Evolutionary conservation across 2,797 vertebrate species (phyloP).

Genomic region (Pangasius djambal): DNA sequence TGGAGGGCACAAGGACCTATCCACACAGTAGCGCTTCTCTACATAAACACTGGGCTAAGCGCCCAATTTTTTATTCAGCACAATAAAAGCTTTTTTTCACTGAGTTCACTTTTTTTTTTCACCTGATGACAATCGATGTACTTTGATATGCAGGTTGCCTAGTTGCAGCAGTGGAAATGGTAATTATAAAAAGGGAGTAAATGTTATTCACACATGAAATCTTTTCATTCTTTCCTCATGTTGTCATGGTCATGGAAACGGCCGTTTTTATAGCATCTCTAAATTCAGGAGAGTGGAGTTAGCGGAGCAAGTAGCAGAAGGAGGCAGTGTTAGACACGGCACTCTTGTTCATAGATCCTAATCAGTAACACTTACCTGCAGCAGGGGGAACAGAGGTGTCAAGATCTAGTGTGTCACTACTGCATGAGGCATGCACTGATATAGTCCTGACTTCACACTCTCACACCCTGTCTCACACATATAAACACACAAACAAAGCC

Average conservation of each 20-base stretch:
- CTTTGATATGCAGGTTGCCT: constrained; percentile 11
- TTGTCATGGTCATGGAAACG: constrained; percentile 39
- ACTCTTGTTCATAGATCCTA: constrained; percentile 51
- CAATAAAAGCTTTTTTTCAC: not conserved
- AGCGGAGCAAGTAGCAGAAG: constrained; percentile 22
- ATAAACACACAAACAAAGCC: constrained; percentile 40
- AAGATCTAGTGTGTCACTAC: constrained; percentile 56
- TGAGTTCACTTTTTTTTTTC: not conserved
- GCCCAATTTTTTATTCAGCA: not conserved
- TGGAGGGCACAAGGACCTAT: constrained; percentile 67
- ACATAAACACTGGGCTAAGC: not conserved
- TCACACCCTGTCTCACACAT: constrained; percentile 36
- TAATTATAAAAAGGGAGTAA: constrained; percentile 37
- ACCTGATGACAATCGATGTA: constrained; percentile 14
- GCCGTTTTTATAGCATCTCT: not conserved
- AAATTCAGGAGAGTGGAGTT: not conserved
- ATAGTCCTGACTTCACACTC: constrained; percentile 33
- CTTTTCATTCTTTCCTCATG: constrained; percentile 36
- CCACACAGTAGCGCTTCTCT: constrained; percentile 56
- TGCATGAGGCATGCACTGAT: constrained; percentile 58
- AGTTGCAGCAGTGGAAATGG: constrained; percentile 18
- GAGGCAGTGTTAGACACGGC: constrained; percentile 19
- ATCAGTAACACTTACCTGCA: constrained; percentile 62
- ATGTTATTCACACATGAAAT: constrained; percentile 40
- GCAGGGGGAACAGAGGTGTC: constrained; percentile 55